These are phyloP conservation scores for Ametastegia equiseti DNA, from an alignment of 2,888 invertebrate species.

Conservation along the genomic window DNA sequence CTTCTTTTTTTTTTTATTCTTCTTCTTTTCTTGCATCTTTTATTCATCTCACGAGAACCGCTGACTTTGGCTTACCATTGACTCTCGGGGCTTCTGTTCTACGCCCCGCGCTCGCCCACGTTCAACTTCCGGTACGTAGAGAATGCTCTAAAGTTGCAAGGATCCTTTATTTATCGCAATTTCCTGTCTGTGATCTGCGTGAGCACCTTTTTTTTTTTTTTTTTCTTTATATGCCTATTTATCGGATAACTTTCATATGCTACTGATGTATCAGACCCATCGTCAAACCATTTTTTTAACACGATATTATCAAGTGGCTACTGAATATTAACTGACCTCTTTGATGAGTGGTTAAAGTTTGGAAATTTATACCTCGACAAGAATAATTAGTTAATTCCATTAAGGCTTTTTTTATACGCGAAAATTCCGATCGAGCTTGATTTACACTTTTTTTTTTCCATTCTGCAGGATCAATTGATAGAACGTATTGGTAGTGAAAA, in stretches of 20 bases:
- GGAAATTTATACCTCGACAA: no score
- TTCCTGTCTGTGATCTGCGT: slow-evolving; percentile 68
- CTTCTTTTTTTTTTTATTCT: no score
- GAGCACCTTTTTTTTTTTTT: slow-evolving; percentile 26
- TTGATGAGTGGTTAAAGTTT: no score
- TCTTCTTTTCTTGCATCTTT: slow-evolving; percentile 62
- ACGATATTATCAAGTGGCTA: not conserved
- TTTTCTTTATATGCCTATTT: not conserved
- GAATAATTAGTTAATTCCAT: no score
- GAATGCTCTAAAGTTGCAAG: slow-evolving; percentile 59
- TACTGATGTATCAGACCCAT: not conserved
- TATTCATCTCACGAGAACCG: slow-evolving; percentile 64
- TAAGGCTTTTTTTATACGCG: no score
- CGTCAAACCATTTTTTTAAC: not conserved
- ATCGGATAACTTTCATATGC: no score
- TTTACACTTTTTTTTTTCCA: no score
- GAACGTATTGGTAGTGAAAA: no score
- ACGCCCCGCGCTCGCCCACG: slow-evolving; percentile 39
- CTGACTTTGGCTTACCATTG: slow-evolving; percentile 24
- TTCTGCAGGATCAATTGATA: no score
- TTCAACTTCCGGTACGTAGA: slow-evolving; percentile 64
- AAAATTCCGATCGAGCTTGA: no score
- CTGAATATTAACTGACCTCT: no score
- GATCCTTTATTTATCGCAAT: slow-evolving; percentile 59
- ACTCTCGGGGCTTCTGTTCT: slow-evolving; percentile 27